Evolutionary conservation across 2,888 invertebrate species (phyloP).

Genomic region (Apamea crenata): DNA sequence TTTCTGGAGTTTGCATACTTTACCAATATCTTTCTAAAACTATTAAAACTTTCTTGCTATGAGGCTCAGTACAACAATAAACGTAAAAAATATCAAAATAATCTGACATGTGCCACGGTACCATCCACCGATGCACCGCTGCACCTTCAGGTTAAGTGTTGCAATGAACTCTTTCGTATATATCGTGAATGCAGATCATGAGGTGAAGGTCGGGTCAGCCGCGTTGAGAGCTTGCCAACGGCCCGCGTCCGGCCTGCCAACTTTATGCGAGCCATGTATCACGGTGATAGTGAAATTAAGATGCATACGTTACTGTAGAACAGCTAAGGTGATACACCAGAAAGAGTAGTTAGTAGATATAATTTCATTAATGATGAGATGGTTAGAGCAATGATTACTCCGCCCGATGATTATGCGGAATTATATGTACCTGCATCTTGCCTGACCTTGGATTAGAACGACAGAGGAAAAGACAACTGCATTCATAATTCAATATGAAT

Average conservation of each 20-base stretch:
- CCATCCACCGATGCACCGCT: not conserved
- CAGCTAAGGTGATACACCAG: not conserved
- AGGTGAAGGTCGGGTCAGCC: conserved; percentile 66
- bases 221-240: conserved; percentile 59
- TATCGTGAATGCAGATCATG: conserved; percentile 50
- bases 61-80: not conserved
- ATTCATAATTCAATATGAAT: not conserved
- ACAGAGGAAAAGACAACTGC: not conserved
- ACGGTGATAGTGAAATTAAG: conserved; percentile 46
- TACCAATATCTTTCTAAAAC: not conserved
- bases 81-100: not conserved
- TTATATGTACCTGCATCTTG: not conserved
- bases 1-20: not conserved
- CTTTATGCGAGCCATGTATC: conserved; percentile 28
- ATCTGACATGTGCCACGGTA: not conserved
- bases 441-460: no score
- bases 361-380: not conserved
- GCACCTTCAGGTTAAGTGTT: conserved; percentile 31
- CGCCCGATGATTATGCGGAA: not conserved
- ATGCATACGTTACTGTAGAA: conserved; percentile 7
- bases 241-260: conserved; percentile 52
- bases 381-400: not conserved
- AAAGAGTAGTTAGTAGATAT: not conserved
- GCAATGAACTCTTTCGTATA: conserved; percentile 54
- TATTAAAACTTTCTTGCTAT: not conserved